Base-by-base conservation (phyloP, 2,797 vertebrate species). In the Diplodus sargus region DNA sequence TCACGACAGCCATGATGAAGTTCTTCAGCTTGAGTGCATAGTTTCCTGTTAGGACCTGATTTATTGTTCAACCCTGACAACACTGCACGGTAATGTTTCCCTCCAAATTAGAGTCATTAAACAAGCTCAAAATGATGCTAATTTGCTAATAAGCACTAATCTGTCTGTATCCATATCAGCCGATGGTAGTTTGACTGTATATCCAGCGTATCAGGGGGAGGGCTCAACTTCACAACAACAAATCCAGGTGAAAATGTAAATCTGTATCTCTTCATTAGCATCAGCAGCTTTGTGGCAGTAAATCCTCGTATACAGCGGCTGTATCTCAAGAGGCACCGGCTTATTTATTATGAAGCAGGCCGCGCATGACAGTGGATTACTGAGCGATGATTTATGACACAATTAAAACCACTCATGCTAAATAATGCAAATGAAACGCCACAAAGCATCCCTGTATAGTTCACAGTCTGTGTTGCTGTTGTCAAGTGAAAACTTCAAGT, bases 321-420 rank as follows among this genome's bases (percentile, higher is more conserved):
- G 60, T 13, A 45, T 67, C 51, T 67, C 64, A 22, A 67, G 64
- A 78, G 76, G 66, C 34, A 12, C 2, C 39, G 3, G 25, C 43
- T 74, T 75, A 75, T 83, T 85, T 52, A 65, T 61, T 52, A 65
- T 61, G 72, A 79, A 81, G 77, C 65, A 20, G 59, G 56, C 45
- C 1, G 74, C 61, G 69, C 61, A 70, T 48, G 70, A 78, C 25
- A 14, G 22, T 4, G 72, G 48, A 76, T 81, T 60, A 83, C 65
- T 54, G 74, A 74, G 75, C 53, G 53, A 1, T 63, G 68, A 82
- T 84, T 85, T 70, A 86, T 53, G 61, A 43, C 70, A 60, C 62
- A 66, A 60, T 76, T 74, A 76, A 71, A 85, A 72, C 11, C 66
- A 57, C 30, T 18, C 42, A 22, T 47, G 60, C 47, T 77, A 61